These are phyloP conservation scores for Epizoanthus fatuus DNA, from an alignment of 92 coral and sea anemone genomes.

Conservation along the genomic window DNA sequence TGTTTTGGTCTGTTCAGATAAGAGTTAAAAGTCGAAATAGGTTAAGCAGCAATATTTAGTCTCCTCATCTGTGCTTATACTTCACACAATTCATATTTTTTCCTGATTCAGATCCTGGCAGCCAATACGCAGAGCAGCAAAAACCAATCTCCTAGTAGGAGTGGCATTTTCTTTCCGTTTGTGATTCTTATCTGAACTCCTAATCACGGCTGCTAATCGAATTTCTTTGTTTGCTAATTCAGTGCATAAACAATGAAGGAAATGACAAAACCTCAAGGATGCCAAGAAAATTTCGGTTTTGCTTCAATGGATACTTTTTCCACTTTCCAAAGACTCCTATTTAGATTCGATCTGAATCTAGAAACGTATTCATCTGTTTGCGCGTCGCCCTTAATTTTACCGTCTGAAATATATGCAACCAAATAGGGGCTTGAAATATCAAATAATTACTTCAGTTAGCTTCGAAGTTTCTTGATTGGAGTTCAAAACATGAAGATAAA, in stretches of 20 bases:
- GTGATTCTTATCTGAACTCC: slow-evolving; percentile 8
- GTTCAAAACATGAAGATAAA: neutral
- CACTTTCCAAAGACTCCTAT: slow-evolving; percentile 7
- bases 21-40: neutral
- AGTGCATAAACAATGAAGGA: slow-evolving; percentile 22
- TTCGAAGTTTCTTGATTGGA: neutral
- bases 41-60: neutral
- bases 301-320: slow-evolving; percentile 27
- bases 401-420: neutral
- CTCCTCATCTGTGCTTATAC: slow-evolving; percentile 2
- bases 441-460: neutral
- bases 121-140: neutral
- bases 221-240: slow-evolving; percentile 29
- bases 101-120: neutral
- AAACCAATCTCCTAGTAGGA: neutral
- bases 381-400: neutral
- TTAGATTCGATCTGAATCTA: slow-evolving; percentile 6
- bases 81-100: neutral
- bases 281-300: slow-evolving; percentile 5
- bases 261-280: slow-evolving; percentile 32
- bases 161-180: slow-evolving; percentile 34
- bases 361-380: neutral
- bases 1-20: slow-evolving; percentile 31
- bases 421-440: neutral
- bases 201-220: slow-evolving; percentile 33